Evolutionary conservation across 1,140 invertebrate genomes (phyloP).

Genomic region (Laupala kohalensis): DNA sequence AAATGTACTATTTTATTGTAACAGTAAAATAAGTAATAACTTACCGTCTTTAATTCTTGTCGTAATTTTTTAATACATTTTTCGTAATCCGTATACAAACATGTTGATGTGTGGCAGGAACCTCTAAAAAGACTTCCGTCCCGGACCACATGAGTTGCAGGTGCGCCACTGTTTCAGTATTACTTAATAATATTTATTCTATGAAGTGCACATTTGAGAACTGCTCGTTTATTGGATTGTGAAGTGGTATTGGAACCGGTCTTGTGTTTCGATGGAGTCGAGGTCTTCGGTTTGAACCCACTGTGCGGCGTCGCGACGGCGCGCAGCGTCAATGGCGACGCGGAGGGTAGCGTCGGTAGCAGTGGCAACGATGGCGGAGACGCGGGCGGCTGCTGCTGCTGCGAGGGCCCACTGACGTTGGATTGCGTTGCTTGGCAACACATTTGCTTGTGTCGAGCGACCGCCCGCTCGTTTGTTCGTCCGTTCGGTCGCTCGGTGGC

Average conservation of each 20-base stretch:
- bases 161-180: no score
- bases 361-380: not conserved
- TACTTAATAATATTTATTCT: not conserved
- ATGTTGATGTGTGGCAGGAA: no score
- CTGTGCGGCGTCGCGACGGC: not conserved
- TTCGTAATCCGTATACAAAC: no score
- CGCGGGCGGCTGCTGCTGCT: not conserved
- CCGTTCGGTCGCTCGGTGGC: not conserved
- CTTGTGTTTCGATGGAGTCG: not conserved
- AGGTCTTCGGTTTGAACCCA: not conserved
- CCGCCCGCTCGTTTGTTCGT: not conserved
- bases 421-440: slow-evolving; percentile 10
- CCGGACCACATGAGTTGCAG: no score
- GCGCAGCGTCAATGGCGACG: not conserved
- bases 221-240: not conserved
- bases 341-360: not conserved
- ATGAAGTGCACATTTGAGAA: not conserved
- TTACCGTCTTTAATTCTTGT: no score
- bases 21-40: no score
- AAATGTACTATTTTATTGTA: no score
- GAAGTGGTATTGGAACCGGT: not conserved
- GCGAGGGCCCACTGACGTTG: slow-evolving; percentile 9
- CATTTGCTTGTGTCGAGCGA: slow-evolving; percentile 7
- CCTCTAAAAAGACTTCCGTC: no score
- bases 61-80: no score